Base-by-base conservation (phyloP, 1,140 invertebrate species). In the Galleria mellonella region DNA sequence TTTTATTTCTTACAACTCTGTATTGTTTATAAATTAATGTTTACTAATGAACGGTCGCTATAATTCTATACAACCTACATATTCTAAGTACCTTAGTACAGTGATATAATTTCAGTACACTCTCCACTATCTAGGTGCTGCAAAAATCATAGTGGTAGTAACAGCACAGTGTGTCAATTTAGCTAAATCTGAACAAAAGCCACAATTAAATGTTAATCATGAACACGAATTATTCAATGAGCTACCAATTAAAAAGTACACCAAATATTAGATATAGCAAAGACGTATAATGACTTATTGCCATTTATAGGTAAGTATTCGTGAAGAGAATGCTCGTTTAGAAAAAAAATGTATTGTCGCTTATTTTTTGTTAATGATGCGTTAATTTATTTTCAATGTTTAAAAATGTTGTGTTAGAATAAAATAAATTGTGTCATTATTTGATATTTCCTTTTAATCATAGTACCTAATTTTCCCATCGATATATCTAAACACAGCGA, bases 361-460 rank as follows among this genome's bases (percentile, higher is more conserved):
- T 65, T 65, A 13, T 39, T 54, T 64, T 65, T 17, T 54, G 54
- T 62, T 62, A 23, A 54, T 29, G 12, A 55, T 65, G 51, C 42
- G 47, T 65, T 63, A 8, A 48, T 70, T 66, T 62, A 47, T 55
- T 58, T 57, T 15, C 15, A 44, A 59, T 37, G 37, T 69, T 59
- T 65, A 63, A 55, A 28, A 63, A 58, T 58, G 62, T 69, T 72
- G 61, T 73, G 58, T 73, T 79, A 76, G 64, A 62, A 44, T 55
- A 33, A 65, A 72, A 74, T 79, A 71, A 79, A 66, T 61, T 70
- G 62, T 78, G 72, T 73, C 68, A 59, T 43, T 41, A 57, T 40
- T 32, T 15, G 12, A 9, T 5, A 28, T 32, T 23, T 32, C n/a
- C 5, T 6, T 23, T 32, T 10, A 41, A 23, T 23, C 17, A 23